Conservation (phyloP, 2,888 invertebrate species). For the Sarcophaga rosellei region DNA sequence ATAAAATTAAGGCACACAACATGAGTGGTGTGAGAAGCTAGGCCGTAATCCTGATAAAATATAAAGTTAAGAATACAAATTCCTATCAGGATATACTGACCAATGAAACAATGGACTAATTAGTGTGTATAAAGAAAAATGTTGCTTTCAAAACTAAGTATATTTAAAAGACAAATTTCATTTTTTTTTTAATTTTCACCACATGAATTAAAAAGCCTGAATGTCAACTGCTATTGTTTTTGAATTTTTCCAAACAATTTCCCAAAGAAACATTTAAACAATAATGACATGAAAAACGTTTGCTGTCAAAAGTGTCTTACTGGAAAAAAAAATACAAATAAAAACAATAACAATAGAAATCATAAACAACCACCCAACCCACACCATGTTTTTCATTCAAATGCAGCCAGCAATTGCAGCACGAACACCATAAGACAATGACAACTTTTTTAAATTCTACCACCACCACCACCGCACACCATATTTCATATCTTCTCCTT, state of each 20-base stretch:
- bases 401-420: no score
- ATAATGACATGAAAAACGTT: constrained; percentile 1
- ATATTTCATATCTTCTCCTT: not conserved
- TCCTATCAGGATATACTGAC: no score
- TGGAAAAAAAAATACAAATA: not conserved
- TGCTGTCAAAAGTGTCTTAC: constrained; percentile 4
- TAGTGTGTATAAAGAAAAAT: no score
- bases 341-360: not conserved
- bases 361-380: constrained; percentile 16
- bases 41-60: no score
- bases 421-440: not conserved
- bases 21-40: no score
- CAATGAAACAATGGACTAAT: no score
- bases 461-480: not conserved
- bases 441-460: not conserved
- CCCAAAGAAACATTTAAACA: not conserved
- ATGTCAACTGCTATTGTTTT: not conserved
- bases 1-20: no score
- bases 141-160: no score
- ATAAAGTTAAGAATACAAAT: no score
- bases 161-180: no score
- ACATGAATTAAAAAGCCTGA: not conserved
- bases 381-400: not conserved
- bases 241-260: not conserved
- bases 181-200: no score